Evolutionary conservation across 2,797 vertebrate genomes (phyloP).

Genomic region (Gobionotothen gibberifrons): DNA sequence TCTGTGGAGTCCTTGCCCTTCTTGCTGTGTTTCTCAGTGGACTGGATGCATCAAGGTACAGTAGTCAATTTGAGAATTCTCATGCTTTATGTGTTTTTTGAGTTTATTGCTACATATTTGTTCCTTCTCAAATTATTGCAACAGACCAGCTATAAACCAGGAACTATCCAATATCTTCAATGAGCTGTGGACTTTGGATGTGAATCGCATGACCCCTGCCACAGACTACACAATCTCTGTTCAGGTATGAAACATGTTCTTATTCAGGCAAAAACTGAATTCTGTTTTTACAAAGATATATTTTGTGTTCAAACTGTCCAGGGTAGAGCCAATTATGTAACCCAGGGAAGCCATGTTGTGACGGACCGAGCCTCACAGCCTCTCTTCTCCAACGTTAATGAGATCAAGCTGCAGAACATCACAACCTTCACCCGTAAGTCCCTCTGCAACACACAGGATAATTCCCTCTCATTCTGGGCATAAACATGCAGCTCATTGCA

Average conservation of each 20-base stretch:
- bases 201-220: conserved; percentile 82
- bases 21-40: conserved; percentile 55
- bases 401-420: conserved; percentile 76
- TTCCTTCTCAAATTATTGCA: conserved; percentile 16
- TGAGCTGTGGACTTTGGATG: conserved; percentile 87
- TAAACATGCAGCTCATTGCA: neutral
- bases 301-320: conserved; percentile 55
- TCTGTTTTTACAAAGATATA: neutral
- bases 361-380: conserved; percentile 79
- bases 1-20: conserved; percentile 57
- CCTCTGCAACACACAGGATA: neutral
- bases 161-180: conserved; percentile 87
- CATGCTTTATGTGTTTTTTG: neutral
- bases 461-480: neutral
- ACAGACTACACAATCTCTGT: conserved; percentile 86
- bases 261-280: neutral
- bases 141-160: conserved; percentile 82
- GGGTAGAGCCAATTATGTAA: conserved; percentile 83
- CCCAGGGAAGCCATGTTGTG: conserved; percentile 74
- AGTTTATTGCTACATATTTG: neutral
- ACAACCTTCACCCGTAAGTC: conserved; percentile 83
- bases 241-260: conserved; percentile 76
- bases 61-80: neutral
- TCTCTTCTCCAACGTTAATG: conserved; percentile 85
- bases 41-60: conserved; percentile 73